Conservation (phyloP, 2,888 invertebrate genomes). For the Cheilosia impressa region DNA sequence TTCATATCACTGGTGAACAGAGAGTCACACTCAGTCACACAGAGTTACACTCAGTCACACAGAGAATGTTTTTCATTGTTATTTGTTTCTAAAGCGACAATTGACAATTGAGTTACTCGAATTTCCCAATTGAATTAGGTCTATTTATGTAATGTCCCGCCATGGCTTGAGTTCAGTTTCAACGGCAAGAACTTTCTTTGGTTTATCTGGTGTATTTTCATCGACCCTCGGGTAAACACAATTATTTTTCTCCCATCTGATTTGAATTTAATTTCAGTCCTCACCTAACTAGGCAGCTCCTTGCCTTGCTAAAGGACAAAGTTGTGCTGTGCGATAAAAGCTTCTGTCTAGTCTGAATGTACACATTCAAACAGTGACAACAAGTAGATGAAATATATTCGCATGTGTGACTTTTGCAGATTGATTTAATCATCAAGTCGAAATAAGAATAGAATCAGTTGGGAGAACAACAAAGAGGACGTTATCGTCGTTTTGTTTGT, state of each 20-base stretch:
- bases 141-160: too few relatives aligned
- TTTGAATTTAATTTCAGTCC: slow-evolving; percentile 24
- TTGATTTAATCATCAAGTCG: too few relatives aligned
- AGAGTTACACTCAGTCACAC: neutral
- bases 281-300: neutral
- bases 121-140: too few relatives aligned
- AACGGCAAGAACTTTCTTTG: too few relatives aligned
- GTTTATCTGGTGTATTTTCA: neutral
- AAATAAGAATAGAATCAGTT: too few relatives aligned
- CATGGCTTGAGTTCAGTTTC: too few relatives aligned
- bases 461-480: too few relatives aligned
- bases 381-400: neutral
- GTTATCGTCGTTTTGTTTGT: too few relatives aligned
- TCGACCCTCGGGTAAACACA: slow-evolving; percentile 2
- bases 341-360: neutral
- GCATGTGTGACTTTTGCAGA: too few relatives aligned
- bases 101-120: too few relatives aligned
- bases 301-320: neutral
- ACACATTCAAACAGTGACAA: neutral
- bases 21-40: too few relatives aligned
- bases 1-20: neutral
- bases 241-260: slow-evolving; percentile 17
- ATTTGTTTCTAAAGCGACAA: too few relatives aligned
- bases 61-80: neutral
- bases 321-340: neutral